Base-by-base conservation (phyloP, 1,140 invertebrate genomes). In the Papilio helenus region DNA sequence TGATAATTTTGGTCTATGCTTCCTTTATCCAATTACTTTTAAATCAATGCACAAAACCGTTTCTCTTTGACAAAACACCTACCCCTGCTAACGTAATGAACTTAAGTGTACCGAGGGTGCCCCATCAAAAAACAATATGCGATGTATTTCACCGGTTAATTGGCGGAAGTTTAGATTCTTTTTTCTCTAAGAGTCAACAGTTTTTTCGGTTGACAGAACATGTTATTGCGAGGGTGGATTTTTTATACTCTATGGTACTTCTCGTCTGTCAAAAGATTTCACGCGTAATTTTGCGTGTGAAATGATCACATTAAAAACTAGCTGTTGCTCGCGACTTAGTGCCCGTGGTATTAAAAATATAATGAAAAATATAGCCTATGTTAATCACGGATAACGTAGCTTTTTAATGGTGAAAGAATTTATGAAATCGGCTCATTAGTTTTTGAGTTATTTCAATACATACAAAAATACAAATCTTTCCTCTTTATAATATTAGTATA, bases 121-220 rank as follows among this genome's bases (percentile, higher is more conserved):
- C 72, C 76, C 76, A 34, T 42, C 39, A 9, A 61, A 77, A 77
- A 77, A 61, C 76, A 77, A 61, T 77, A 77, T 77, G 76, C 29
- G 5, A 39, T 23, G 55, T 23, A 49, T 61, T 77, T 44, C 55
- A 61, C 18, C 79, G 68, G 73, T 76, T 83, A 83, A 85, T 85
- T 85, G 84, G 77, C 84, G 84, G 84, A 85, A 85, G 84, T 74
- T 80, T 81, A 80, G 49, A 55, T 77, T 82, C 68, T 83, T 80
- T 81, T 76, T 77, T 58, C 29, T 55, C 14, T 51, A 58, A 77
- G 72, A 74, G 82, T 83, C 84, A 85, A 82, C 81, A 85, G 73
- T 81, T 83, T 82, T 84, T 82, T 78, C 81, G 81, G 79, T 58
- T 68, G 81, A 82, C 23, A 44, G 49, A 79, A 79, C 77, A 79